Evolutionary conservation across 53 echinoderm and acorn worm genomes (phyloP), one percentile per base, ranked within the genome.

Genomic region (Patiria pectinifera): DNA sequence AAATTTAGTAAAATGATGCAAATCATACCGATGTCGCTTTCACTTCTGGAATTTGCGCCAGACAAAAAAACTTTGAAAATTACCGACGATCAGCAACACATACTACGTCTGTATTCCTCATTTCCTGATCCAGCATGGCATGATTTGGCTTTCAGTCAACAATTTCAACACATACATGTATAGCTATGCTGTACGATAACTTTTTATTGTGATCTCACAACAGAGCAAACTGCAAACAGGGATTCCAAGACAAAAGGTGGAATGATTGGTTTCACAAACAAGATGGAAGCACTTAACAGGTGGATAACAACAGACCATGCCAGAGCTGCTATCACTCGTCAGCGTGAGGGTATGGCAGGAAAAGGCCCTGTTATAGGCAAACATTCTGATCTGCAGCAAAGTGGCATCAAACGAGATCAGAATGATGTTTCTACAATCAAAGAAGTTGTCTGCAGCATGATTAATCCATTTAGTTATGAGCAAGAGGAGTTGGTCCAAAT

Each of bases 331-430:
- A 95, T 95, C 21, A 78, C 92, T 5, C 83, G 86, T 16, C 85
- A 93, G 35, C 93, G 94, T 86, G 94, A 93, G 66, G 92, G 78
- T 18, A 97, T 97, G 95, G 93, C 95, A 69, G 95, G 94, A 11
- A 94, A 94, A 48, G 78, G 86, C 48, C n/a, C 49, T 2, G 23
- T 18, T 11, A 12, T 15, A 2, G 4, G 3, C n/a, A 10, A 6
- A 46, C 22, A 91, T n/a, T 63, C 45, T 45, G 94, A 94, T n/a
- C 92, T 94, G 18, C 59, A 18, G 4, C 76, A 85, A 69, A 85
- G 71, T 58, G 15, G 92, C 15, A 86, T 91, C 75, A 82, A 45
- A 45, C 49, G 82, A 43, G 94, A 94, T 58, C 3, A 82, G 22
- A 2, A 78, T 19, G 91, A 91, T 82, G 75, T 94, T 13, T 4